A percentile compares a stretch with the other conserved stretches of the same genome.
phyloP scores from a whole-genome alignment of 2,113 vertebrate genomes.

The Piprites chloris region DNA sequence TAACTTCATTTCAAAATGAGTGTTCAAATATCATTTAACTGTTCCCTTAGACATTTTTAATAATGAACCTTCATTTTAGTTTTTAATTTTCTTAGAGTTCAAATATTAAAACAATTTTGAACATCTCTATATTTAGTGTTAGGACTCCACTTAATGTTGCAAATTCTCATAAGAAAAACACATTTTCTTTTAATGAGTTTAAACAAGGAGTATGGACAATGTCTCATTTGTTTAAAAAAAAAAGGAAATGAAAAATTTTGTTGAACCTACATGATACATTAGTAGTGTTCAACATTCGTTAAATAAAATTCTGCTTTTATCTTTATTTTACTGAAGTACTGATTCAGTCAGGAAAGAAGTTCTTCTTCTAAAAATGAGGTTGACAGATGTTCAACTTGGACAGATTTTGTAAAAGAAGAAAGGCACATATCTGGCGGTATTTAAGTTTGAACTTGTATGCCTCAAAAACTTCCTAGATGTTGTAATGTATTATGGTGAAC shows the following conservation, averaged over 20 bases:
- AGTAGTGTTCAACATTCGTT: background rate
- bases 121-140: background rate
- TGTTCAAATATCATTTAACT: background rate
- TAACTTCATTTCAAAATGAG: background rate
- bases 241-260: background rate
- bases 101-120: background rate
- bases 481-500: background rate
- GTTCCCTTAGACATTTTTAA: background rate
- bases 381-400: background rate
- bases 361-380: background rate
- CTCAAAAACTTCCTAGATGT: background rate
- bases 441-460: background rate
- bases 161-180: background rate
- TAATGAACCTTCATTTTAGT: background rate
- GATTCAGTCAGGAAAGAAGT: background rate
- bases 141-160: background rate
- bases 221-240: background rate
- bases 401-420: background rate
- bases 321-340: background rate
- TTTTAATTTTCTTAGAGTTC: background rate
- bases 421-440: rapidly evolving
- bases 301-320: background rate
- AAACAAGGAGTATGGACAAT: background rate
- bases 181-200: background rate
- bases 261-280: background rate